Conservation (phyloP, 1,140 invertebrate species). For the Thaumetopoea pityocampa region DNA sequence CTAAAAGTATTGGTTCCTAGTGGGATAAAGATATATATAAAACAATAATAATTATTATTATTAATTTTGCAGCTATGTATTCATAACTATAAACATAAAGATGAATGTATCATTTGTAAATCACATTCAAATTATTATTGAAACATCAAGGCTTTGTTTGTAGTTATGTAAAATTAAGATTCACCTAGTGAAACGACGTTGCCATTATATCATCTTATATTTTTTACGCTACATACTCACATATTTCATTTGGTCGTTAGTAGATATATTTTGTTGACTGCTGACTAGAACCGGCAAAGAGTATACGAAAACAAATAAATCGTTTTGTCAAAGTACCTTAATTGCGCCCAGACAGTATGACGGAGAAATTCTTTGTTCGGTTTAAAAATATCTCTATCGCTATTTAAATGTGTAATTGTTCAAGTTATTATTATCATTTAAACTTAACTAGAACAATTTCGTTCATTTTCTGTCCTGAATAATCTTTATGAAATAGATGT, state of each 20-base stretch:
- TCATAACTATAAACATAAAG: no score
- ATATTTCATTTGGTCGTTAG: not conserved
- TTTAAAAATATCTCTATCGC: constrained; percentile 8
- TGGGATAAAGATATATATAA: no score
- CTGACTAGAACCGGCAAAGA: constrained; percentile 4
- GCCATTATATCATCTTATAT: constrained; percentile 12
- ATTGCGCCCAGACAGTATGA: constrained; percentile 13
- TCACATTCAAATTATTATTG: no score
- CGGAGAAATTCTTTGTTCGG: constrained; percentile 13
- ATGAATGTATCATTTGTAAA: not conserved
- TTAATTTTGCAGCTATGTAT: no score
- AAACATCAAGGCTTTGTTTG: not conserved
- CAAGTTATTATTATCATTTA: no score
- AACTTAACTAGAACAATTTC: no score
- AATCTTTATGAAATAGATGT: no score
- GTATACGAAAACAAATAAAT: constrained; percentile 4
- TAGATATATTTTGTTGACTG: not conserved
- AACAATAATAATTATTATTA: no score
- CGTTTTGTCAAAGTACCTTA: constrained; percentile 1
- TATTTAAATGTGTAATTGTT: constrained; percentile 11
- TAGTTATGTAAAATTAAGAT: no score
- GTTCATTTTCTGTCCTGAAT: no score
- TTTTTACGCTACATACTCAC: not conserved
- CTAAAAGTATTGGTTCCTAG: no score
- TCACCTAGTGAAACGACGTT: constrained; percentile 6